phyloP scores from a whole-genome alignment of 2,888 invertebrate genomes.

The Steromphala cineraria region DNA sequence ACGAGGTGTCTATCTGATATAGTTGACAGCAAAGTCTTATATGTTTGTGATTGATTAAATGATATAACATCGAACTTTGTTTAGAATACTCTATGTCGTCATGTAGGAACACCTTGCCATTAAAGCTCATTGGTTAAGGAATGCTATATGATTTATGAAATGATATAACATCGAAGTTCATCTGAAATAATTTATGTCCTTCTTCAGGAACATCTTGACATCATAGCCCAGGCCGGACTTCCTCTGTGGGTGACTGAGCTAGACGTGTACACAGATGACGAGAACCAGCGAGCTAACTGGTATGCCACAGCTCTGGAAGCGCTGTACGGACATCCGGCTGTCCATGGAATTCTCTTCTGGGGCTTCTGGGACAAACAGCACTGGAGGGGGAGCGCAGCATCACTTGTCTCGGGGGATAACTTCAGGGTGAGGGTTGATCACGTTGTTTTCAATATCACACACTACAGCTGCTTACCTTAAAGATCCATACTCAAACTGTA shows the following conservation, averaged over 20 bases:
- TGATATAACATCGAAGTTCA: neutral
- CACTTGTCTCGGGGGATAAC: conserved; percentile 34
- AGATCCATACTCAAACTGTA: too few species aligned
- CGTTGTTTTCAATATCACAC: too few species aligned
- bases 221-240: conserved; percentile 39
- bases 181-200: neutral
- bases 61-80: too few species aligned
- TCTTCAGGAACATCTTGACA: conserved; percentile 41
- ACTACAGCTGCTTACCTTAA: too few species aligned
- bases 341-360: conserved; percentile 38
- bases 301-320: conserved; percentile 35
- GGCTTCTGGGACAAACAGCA: conserved; percentile 37
- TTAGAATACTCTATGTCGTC: too few species aligned
- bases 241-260: conserved; percentile 52
- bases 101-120: too few species aligned
- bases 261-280: conserved; percentile 35
- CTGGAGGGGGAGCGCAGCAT: conserved; percentile 14
- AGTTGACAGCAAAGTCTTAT: too few species aligned
- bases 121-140: too few species aligned
- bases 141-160: neutral
- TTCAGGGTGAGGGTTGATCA: conserved; percentile 12
- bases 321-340: conserved; percentile 37
- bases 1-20: too few species aligned
- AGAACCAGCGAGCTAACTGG: conserved; percentile 36
- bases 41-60: too few species aligned